Evolutionary conservation across 2,888 invertebrate species (phyloP).

Genomic region (Drosophila suboccidentalis): DNA sequence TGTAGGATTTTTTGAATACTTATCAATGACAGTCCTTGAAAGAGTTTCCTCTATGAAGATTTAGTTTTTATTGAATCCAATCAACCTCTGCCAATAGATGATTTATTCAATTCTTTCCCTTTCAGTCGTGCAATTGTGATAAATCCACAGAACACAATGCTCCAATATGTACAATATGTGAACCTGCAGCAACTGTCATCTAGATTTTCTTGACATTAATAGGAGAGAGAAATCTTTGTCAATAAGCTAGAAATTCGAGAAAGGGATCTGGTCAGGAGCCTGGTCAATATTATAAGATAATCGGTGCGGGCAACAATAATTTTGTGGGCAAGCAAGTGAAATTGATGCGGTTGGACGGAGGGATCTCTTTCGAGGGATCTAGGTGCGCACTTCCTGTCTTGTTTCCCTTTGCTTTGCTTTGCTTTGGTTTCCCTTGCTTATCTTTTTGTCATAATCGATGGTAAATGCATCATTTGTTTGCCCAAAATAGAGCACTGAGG

Average conservation of each 20-base stretch:
- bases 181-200: slow-evolving; percentile 11
- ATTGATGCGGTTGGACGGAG: slow-evolving; percentile 43
- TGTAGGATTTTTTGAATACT: neutral
- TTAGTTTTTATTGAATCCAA: neutral
- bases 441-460: slow-evolving; percentile 51
- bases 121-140: neutral
- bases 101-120: neutral
- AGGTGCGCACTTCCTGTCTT: slow-evolving; percentile 57
- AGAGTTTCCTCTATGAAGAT: neutral
- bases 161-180: neutral
- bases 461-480: slow-evolving; percentile 51
- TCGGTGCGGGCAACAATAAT: slow-evolving; percentile 53
- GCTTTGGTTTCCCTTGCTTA: slow-evolving; percentile 25
- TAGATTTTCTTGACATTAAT: slow-evolving; percentile 11
- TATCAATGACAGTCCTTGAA: neutral
- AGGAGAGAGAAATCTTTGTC: slow-evolving; percentile 45
- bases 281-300: slow-evolving; percentile 68
- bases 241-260: slow-evolving; percentile 64
- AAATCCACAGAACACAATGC: neutral
- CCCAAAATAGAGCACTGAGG: slow-evolving; percentile 65
- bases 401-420: neutral
- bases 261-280: slow-evolving; percentile 3
- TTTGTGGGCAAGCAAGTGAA: slow-evolving; percentile 77
- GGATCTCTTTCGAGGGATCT: slow-evolving; percentile 10
- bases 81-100: neutral